Conservation (phyloP, 2,113 vertebrate genomes). For the Tursiops truncatus region DNA sequence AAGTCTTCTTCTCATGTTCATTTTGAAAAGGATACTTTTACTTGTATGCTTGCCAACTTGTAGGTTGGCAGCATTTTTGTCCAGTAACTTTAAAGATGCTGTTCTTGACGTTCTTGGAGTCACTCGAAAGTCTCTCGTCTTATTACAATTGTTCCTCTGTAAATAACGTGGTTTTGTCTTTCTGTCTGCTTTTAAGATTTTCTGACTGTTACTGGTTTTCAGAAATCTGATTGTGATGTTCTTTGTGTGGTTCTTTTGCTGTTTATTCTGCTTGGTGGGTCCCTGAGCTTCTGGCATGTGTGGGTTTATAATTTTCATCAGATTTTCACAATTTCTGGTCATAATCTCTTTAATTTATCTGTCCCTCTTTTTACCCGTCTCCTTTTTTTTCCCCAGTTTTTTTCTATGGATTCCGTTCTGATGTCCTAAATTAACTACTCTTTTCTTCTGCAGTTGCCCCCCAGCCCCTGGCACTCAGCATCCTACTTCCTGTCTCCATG, state of each 20-base stretch:
- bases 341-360: background rate
- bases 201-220: background rate
- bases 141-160: background rate
- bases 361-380: background rate
- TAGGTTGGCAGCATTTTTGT: background rate
- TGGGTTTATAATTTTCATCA: background rate
- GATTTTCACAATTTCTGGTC: background rate
- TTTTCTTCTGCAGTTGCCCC: background rate
- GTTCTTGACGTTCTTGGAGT: background rate
- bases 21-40: background rate
- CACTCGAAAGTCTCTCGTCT: background rate
- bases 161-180: background rate
- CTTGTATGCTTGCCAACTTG: background rate
- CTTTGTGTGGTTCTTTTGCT: background rate
- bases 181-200: background rate
- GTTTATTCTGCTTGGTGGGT: background rate
- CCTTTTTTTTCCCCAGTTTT: background rate
- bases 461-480: no score
- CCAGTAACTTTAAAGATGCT: background rate
- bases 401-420: background rate
- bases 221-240: background rate
- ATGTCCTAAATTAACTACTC: background rate
- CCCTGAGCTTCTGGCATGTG: background rate
- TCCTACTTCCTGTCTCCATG: background rate
- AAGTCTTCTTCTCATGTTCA: background rate